A percentile compares a stretch with the other conserved stretches of the same genome.
These are phyloP conservation scores for Andrena bicolor DNA, from an alignment of 2,888 invertebrate species.

Conservation along the genomic window DNA sequence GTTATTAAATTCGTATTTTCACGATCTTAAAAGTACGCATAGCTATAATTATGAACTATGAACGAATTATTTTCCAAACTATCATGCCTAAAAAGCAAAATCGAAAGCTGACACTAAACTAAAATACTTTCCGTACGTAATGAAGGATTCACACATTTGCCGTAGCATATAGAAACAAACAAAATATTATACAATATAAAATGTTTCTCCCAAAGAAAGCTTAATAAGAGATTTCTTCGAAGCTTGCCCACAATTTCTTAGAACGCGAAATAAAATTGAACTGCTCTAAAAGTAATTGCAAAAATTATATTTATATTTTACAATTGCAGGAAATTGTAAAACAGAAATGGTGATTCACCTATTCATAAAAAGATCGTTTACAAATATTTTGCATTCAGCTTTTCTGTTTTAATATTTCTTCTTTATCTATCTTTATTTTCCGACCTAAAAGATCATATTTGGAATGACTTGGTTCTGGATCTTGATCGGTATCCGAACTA, in stretches of 20 bases:
- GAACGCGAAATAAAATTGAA: conserved; percentile 26
- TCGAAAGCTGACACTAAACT: background rate
- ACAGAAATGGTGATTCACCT: conserved; percentile 38
- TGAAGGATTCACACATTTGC: background rate
- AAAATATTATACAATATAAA: conserved; percentile 11
- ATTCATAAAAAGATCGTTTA: conserved; percentile 29
- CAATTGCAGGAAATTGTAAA: conserved; percentile 42
- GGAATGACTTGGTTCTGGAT: conserved; percentile 84
- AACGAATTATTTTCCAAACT: conserved; percentile 3
- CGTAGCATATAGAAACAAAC: background rate
- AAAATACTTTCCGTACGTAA: background rate
- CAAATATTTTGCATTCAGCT: conserved; percentile 62
- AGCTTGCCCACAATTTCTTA: background rate
- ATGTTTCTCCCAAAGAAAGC: background rate
- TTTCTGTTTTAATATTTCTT: conserved; percentile 66
- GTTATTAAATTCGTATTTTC: background rate
- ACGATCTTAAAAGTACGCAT: conserved; percentile 1
- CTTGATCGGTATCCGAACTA: conserved; percentile 90
- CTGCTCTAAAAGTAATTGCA: conserved; percentile 34
- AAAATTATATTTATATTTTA: conserved; percentile 55
- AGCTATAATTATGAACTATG: background rate
- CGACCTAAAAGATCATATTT: conserved; percentile 85
- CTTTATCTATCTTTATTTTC: conserved; percentile 75
- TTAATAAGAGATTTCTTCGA: background rate
- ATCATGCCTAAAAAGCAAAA: conserved; percentile 3